Conservation (phyloP, 2,113 vertebrate species). For the Sebastes fasciatus region DNA sequence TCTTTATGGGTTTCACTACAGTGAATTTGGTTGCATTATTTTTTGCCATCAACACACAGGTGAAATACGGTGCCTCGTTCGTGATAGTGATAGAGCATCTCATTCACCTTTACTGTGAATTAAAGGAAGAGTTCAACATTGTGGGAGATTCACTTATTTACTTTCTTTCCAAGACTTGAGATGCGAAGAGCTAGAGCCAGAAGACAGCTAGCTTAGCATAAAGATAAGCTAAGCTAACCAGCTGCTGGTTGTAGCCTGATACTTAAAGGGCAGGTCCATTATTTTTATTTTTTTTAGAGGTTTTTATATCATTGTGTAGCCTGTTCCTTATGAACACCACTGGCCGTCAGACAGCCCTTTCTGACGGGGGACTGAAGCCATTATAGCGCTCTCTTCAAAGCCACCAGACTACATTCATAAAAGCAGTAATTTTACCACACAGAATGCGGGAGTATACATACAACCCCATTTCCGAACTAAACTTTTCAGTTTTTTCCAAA, state of each 20-base stretch:
- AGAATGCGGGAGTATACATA: too few species aligned
- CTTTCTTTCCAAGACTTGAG: neutral
- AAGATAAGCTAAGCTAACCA: neutral
- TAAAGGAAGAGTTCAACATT: neutral
- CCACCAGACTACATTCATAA: too few species aligned
- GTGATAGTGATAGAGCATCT: neutral
- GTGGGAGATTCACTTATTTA: neutral
- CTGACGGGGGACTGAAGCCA: too few species aligned
- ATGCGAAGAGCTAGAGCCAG: neutral
- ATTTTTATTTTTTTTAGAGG: too few species aligned
- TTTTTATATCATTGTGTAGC: too few species aligned
- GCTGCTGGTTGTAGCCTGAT: neutral
- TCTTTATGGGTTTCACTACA: constrained; percentile 33
- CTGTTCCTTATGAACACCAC: too few species aligned
- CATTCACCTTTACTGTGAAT: neutral
- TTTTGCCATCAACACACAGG: constrained; percentile 32
- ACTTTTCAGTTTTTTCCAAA: too few species aligned
- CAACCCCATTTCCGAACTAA: too few species aligned
- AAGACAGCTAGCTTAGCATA: neutral
- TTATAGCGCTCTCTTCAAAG: too few species aligned
- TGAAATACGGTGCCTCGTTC: constrained; percentile 4
- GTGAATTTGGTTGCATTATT: constrained; percentile 12
- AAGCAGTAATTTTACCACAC: too few species aligned
- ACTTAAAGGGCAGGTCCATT: neutral
- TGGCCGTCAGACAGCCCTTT: too few species aligned